Evolutionary conservation across 2,113 vertebrate species (phyloP), one percentile per base, ranked within the genome.

Genomic region (Nicator chloris): DNA sequence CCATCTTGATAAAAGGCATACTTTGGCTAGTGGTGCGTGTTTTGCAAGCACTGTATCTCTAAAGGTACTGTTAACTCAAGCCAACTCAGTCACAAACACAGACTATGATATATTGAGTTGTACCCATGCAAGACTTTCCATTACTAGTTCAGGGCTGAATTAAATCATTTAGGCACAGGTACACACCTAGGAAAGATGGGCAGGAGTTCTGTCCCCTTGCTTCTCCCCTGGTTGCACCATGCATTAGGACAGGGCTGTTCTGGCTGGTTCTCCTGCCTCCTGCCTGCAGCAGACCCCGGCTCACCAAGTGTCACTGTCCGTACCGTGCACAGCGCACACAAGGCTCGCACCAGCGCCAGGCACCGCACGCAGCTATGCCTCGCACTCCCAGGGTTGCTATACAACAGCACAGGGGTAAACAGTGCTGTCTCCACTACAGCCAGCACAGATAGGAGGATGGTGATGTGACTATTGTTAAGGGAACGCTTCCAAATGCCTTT

Each of bases 1-100:
- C 23, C 71, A 83, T 92, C 91, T 90, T 94, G 94, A 97, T 97
- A 97, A 94, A 96, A 93, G 79, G 71, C 85, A 73, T 93, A 71
- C 75, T 94, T 95, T 96, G 90, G 85, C 95, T 96, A 73, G 75
- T 69, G 79, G 22, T 61, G n/a, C 51, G 40, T 82, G 65, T 95
- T 96, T 94, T 96, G 94, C 92, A 94, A 96, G 90, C 71, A 83
- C 59, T 30, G 3, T 85, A 96, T 93, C 87, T 96, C 87, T 76
- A 47, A 69, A 94, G 17, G 85, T 47, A 90, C 79, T 95, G 90
- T 90, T 93, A 96, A 95, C 54, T 93, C 54, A 66, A 92, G 92
- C 90, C 92, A 96, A 75, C 82, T 75, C 82, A 78, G 79, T 65
- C 90, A 88, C 84, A 90, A 88, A 90, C 44, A 92, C 49, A 88